Base-by-base conservation (phyloP, 2,888 invertebrate species). In the Drosophila antonietae region DNA sequence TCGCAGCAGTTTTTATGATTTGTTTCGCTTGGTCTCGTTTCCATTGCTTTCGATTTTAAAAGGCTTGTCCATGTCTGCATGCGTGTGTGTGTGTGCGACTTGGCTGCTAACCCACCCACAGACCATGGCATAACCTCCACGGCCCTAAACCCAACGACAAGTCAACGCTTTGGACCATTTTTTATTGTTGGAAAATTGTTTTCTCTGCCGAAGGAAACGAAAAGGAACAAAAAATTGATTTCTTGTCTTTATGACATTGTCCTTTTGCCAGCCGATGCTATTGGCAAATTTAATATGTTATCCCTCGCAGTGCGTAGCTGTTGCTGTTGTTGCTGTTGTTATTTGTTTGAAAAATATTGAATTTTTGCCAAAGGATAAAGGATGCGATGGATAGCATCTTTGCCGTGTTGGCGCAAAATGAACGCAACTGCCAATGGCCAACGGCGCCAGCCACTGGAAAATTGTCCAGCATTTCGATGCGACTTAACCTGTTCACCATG, bases 131-230 rank as follows among this genome's bases (percentile, higher is more conserved):
- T 31, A 56, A 15, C 57, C 28, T 6, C 51, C 63, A 15, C 18
- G 20, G 15, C 46, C 51, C 31, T 23, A 20, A 44, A 10, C 20
- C 44, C 9, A 6, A 33, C 46, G 43, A 61, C 66, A 47, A 68
- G 60, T 63, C 73, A 73, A 63, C 68, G 68, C 73, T 68, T 68
- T 66, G 79, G 80, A 66, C 87, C 67, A 83, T 83, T 85, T 85
- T 85, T 88, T 88, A 87, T 85, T 88, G 81, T 80, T 85, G 73
- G 81, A 83, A 88, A 86, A 86, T 88, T 87, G 80, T 81, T 87
- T 78, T 83, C 83, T 73, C 64, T 68, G 65, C 61, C 47, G 58
- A 53, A 78, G 66, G 56, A 60, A 47, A 28, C 43, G 39, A 20
- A 41, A 53, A 33, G 18, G 41, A 8, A 52, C 60, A 68, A 75